Conservation (phyloP, 2,888 invertebrate species). For the Stenotaenia linearis region DNA sequence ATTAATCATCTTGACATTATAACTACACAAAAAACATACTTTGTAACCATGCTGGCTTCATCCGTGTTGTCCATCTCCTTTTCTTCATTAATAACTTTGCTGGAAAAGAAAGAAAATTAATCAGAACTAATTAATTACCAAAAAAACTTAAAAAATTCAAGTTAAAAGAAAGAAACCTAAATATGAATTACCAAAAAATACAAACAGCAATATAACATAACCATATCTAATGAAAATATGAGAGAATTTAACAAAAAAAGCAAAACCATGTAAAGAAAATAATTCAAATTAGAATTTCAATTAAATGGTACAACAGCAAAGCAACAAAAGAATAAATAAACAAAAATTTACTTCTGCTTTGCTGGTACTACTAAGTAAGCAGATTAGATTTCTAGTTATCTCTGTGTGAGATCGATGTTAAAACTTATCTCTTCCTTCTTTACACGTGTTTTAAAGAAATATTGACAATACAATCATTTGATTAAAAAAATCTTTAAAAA, state of each 20-base stretch:
- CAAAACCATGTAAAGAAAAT: slow-evolving; percentile 26
- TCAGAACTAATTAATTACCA: not conserved
- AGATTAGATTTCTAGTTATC: too few species aligned
- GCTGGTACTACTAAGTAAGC: too few species aligned
- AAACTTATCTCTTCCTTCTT: too few species aligned
- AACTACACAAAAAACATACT: slow-evolving; percentile 31
- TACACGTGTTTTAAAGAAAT: too few species aligned
- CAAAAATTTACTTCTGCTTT: not conserved
- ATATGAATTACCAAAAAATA: not conserved
- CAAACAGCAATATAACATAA: not conserved
- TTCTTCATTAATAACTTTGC: slow-evolving; percentile 64
- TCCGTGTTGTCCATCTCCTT: slow-evolving; percentile 49
- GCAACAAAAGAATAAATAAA: not conserved
- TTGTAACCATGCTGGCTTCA: slow-evolving; percentile 31
- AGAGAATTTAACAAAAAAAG: slow-evolving; percentile 21
- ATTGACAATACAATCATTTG: too few species aligned
- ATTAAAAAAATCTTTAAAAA: too few species aligned
- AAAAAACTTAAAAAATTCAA: not conserved
- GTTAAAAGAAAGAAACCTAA: not conserved
- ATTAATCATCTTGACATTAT: not conserved
- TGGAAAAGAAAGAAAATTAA: slow-evolving; percentile 49
- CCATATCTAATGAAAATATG: not conserved
- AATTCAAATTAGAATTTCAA: not conserved
- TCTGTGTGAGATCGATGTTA: too few species aligned
- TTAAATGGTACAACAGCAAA: slow-evolving; percentile 10